A percentile compares a stretch with the other conserved stretches of the same genome.
Conservation (phyloP, 2,888 invertebrate genomes). For the Chrysodeixis includens region DNA sequence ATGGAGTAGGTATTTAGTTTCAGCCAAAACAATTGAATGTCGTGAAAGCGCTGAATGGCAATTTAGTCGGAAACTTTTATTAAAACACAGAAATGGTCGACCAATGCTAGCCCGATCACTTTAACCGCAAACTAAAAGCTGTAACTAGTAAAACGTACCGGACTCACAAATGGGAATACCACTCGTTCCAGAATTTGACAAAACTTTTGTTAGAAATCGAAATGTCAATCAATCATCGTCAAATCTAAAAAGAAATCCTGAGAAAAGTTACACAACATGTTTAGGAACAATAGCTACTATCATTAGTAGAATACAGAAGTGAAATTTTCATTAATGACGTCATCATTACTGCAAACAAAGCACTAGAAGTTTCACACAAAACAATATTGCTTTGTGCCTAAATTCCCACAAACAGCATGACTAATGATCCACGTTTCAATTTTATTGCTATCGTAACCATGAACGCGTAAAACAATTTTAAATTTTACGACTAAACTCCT, state of each 20-base stretch:
- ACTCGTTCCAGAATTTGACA: neutral
- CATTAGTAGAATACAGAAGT: neutral
- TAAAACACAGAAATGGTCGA: too few species aligned
- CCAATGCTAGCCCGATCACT: too few species aligned
- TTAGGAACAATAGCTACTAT: neutral
- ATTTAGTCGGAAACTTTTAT: too few species aligned
- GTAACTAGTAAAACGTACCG: too few species aligned
- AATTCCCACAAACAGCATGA: conserved; percentile 25
- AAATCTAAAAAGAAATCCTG: neutral
- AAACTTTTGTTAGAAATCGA: neutral
- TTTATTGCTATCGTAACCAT: conserved; percentile 47
- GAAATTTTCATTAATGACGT: neutral
- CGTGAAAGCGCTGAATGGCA: too few species aligned
- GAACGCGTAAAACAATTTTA: conserved; percentile 57
- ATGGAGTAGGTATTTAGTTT: too few species aligned
- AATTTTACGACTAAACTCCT: conserved; percentile 61
- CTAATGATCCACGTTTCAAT: conserved; percentile 28
- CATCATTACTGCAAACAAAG: neutral
- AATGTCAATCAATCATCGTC: neutral
- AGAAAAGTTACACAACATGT: neutral
- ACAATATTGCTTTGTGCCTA: neutral
- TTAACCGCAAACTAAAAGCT: too few species aligned
- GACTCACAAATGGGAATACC: conserved; percentile 5
- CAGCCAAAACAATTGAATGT: too few species aligned
- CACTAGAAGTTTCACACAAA: conserved; percentile 2